phyloP scores from a whole-genome alignment of 2,797 vertebrate species.

The Myiotriccus ornatus region DNA sequence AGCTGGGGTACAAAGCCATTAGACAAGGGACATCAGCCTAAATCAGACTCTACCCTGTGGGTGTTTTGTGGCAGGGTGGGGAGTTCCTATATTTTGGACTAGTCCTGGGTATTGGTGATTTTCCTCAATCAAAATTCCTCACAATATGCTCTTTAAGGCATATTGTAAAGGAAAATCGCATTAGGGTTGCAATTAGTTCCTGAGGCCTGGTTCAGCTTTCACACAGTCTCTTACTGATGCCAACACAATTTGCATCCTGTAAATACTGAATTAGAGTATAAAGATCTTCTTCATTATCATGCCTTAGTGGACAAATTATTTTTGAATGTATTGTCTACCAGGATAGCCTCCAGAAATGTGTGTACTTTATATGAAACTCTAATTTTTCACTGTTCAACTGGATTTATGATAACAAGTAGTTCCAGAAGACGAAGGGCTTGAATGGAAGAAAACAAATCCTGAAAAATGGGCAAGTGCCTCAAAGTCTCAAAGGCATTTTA shows the following conservation, averaged over 20 bases:
- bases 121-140: neutral
- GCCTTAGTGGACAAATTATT: neutral
- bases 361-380: neutral
- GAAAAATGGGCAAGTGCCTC: neutral
- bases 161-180: neutral
- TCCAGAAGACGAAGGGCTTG: neutral
- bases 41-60: neutral
- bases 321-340: neutral
- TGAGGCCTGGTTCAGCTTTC: neutral
- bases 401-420: neutral
- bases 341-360: neutral
- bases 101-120: neutral
- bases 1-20: neutral
- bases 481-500: neutral
- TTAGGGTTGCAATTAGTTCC: neutral
- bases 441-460: neutral
- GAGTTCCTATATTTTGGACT: neutral
- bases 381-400: neutral
- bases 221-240: neutral
- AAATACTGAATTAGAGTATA: neutral
- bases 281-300: neutral
- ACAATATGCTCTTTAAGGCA: neutral
- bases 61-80: neutral
- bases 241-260: neutral
- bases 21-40: neutral